These are phyloP conservation scores for Dendrophyllia cribrosa DNA, from an alignment of 64 coral and sea anemone species.

Conservation along the genomic window DNA sequence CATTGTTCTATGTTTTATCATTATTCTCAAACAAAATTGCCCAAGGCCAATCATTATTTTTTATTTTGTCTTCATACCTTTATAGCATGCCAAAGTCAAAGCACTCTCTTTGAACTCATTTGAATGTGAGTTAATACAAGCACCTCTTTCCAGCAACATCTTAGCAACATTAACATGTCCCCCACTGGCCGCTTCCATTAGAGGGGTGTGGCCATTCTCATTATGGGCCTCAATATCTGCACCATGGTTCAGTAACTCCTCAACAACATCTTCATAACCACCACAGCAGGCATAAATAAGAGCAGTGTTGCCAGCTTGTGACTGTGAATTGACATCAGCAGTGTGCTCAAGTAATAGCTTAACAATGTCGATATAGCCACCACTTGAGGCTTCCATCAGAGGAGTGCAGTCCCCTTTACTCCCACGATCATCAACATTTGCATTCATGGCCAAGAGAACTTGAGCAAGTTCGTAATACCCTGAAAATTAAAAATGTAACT, in stretches of 20 bases:
- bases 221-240: constrained; percentile 98
- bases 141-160: constrained; percentile 92
- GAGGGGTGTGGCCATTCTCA: constrained; percentile 97
- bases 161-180: constrained; percentile 97
- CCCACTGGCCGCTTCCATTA: constrained; percentile 98
- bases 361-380: constrained; percentile 96
- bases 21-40: too few relatives aligned
- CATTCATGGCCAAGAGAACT: constrained; percentile 96
- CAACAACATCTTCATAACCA: constrained; percentile 96
- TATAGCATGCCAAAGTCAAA: constrained; percentile 97
- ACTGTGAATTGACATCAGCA: constrained; percentile 98
- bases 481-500: constrained; percentile 15
- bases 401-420: constrained; percentile 99
- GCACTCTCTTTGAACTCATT: constrained; percentile 99
- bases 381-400: constrained; percentile 98
- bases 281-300: constrained; percentile 99
- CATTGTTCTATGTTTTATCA: too few relatives aligned
- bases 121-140: constrained; percentile 99
- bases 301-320: constrained; percentile 98
- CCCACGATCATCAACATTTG: constrained; percentile 96
- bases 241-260: constrained; percentile 84
- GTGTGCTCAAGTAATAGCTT: constrained; percentile 89
- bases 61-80: constrained; percentile 62
- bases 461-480: constrained; percentile 98
- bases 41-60: not conserved